Base-by-base conservation (phyloP, 2,797 vertebrate species). In the Psittacula derbiana region DNA sequence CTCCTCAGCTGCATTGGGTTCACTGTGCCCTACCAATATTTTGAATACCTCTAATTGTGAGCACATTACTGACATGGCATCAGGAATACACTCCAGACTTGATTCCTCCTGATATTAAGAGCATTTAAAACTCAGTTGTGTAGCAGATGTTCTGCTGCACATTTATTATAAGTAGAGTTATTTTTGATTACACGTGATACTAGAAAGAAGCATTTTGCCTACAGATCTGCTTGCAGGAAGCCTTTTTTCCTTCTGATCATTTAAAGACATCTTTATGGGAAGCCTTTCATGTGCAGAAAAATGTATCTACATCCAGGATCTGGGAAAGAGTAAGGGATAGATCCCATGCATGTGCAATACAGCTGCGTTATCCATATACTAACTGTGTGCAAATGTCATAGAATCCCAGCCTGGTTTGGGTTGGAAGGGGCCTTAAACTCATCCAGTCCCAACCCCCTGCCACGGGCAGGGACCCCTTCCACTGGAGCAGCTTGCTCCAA, bases 221-320 rank as follows among this genome's bases (percentile, higher is more conserved):
- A 30, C 61, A 61, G 31, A 67, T 60, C 21, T 10, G 38, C 38
- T 72, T 4, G 21, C 57, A 72, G 66, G 71, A 91, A 90, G 53
- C 16, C 44, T 60, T 84, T 74, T 81, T 43, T 49, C 33, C 88
- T 73, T 88, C 88, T 55, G 49, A 36, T 72, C 9, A 41, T 60
- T 86, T 75, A 64, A 93, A 86, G 81, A 25, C 53, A 38, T 86
- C 49, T 64, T 84, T 60, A 71, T 10, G 38, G 65, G 73, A 94
- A 88, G 78, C 30, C 91, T 93, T 96, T 95, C 81, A 94, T 88
- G 80, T 93, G 84, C 10, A 74, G 67, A 88, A 88, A 67, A 64
- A 83, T 23, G 11, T 23, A 24, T 57, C 36, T 75, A 7, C 62
- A 55, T 43, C 13, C 58, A 65, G 49, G 49, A 79, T 52, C 80